Percentiles rank a stretch among this genome's conserved stretches.
Evolutionary conservation across 1,140 invertebrate species (phyloP).

Genomic region (Ganaspis sp.): DNA sequence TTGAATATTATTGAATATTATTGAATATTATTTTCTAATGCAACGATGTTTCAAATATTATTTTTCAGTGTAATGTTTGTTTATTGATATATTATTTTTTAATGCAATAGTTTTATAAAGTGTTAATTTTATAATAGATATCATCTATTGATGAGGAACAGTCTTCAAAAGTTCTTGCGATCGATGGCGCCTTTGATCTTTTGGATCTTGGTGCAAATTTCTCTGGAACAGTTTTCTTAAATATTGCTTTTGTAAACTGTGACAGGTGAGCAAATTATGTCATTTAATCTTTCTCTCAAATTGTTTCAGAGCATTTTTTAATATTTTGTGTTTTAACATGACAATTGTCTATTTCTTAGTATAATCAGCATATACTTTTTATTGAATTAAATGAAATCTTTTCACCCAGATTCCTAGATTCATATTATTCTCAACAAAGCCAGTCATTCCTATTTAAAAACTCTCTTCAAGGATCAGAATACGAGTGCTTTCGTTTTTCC

Average conservation of each 20-base stretch:
- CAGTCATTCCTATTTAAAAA: neutral
- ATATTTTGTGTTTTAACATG: too few species aligned
- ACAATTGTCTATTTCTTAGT: too few species aligned
- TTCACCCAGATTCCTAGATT: neutral
- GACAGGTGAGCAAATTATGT: neutral
- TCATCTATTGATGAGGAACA: neutral
- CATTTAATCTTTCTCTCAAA: too few species aligned
- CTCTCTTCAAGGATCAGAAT: neutral
- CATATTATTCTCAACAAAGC: neutral
- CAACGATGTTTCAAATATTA: too few species aligned
- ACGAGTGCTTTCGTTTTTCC: neutral
- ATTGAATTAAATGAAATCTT: too few species aligned
- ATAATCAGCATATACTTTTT: too few species aligned
- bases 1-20: too few species aligned
- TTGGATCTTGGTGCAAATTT: conserved; percentile 43
- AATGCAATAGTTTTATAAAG: neutral
- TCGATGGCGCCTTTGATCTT: conserved; percentile 43
- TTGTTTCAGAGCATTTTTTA: too few species aligned
- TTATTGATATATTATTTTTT: neutral
- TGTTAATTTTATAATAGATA: neutral
- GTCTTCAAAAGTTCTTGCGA: conserved; percentile 30
- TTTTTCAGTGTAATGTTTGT: neutral
- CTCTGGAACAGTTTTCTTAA: conserved; percentile 32
- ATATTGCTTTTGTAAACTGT: neutral
- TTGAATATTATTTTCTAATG: too few species aligned